Percentiles rank a stretch among this genome's conserved stretches.
Evolutionary conservation across 2,113 vertebrate genomes (phyloP).

Genomic region (Tonatia bakeri): DNA sequence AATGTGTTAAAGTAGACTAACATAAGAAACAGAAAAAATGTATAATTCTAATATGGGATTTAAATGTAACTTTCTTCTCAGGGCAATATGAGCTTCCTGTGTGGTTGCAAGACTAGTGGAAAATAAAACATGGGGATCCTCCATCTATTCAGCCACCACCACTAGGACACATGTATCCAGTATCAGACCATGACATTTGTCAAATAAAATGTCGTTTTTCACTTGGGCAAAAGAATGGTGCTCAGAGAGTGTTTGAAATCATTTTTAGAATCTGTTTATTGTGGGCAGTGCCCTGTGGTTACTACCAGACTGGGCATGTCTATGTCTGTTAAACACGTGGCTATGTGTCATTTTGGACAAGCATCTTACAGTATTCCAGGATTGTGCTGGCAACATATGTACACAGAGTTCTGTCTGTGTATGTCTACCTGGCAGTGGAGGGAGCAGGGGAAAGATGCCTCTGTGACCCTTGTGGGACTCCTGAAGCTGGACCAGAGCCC

Average conservation of each 20-base stretch:
- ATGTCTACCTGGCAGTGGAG: neutral
- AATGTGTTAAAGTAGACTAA: neutral
- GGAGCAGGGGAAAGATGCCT: neutral
- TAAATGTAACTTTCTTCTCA: neutral
- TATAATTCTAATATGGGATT: neutral
- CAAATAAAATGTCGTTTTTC: constrained; percentile 16
- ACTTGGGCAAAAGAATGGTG: neutral
- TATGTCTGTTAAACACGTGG: neutral
- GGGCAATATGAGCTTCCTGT: neutral
- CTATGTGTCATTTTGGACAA: constrained; percentile 22
- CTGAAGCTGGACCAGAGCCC: neutral
- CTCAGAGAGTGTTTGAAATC: neutral
- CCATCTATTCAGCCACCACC: neutral
- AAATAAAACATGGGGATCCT: neutral
- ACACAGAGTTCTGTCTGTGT: neutral
- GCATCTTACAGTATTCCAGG: too few species aligned
- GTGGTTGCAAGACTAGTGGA: neutral
- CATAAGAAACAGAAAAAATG: neutral
- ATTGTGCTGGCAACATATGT: neutral
- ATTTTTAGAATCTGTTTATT: neutral
- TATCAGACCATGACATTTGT: neutral
- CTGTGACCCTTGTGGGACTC: neutral
- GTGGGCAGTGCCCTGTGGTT: neutral
- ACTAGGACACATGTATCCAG: neutral
- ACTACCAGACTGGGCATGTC: neutral